A percentile compares a stretch with the other conserved stretches of the same genome.
These are phyloP conservation scores for Lepilemur ruficaudatus DNA, from an alignment of 2,797 vertebrate genomes.

Conservation along the genomic window DNA sequence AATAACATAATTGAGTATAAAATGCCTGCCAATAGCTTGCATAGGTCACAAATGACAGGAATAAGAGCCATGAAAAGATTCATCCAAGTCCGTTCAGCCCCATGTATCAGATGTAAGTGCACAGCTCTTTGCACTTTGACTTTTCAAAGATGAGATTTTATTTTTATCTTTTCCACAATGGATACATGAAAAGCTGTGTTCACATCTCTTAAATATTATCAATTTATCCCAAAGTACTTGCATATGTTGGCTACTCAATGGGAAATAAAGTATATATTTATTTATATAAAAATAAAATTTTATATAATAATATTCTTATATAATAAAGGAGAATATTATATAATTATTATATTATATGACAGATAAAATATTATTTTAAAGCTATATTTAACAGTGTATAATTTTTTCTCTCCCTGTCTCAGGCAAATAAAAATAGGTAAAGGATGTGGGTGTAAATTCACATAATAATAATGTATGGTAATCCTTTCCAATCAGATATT, in stretches of 20 bases:
- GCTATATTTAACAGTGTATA: background rate
- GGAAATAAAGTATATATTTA: background rate
- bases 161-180: background rate
- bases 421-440: background rate
- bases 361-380: background rate
- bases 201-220: background rate
- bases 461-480: background rate
- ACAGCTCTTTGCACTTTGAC: background rate
- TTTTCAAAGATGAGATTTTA: background rate
- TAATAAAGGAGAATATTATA: background rate
- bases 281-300: background rate
- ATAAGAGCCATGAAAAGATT: background rate
- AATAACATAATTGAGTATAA: background rate
- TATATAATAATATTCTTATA: background rate
- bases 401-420: background rate
- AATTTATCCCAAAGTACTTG: background rate
- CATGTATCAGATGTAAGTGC: background rate
- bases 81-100: background rate
- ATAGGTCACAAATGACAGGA: background rate
- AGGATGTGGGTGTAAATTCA: background rate
- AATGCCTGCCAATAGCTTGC: background rate
- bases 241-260: background rate
- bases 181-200: background rate
- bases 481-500: background rate
- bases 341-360: background rate